These are phyloP conservation scores for Macaca mulatta DNA, from an alignment of 2,113 vertebrate species.

Conservation along the genomic window DNA sequence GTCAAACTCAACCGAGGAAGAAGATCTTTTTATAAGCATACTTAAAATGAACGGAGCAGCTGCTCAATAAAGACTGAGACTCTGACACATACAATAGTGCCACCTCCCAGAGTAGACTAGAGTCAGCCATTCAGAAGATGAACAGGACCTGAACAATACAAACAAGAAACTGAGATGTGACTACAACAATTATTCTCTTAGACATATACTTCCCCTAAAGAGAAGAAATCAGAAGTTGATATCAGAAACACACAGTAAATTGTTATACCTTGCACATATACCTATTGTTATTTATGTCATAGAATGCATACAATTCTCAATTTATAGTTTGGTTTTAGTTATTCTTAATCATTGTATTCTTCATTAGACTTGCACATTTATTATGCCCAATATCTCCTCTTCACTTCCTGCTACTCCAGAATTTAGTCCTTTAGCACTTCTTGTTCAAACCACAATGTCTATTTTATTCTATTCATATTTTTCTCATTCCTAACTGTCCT, in stretches of 20 bases:
- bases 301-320: background rate
- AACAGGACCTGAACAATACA: fast-evolving
- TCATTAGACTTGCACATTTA: background rate
- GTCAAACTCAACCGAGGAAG: background rate
- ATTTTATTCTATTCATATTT: background rate
- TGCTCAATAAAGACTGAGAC: background rate
- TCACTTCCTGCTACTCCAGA: background rate
- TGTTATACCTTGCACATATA: background rate
- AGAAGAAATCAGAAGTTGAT: background rate
- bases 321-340: background rate
- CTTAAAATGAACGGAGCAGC: background rate
- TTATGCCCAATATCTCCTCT: background rate
- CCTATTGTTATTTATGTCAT: background rate
- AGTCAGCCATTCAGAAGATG: background rate
- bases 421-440: background rate
- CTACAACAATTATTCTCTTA: too few relatives aligned
- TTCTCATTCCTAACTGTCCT: background rate
- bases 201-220: background rate
- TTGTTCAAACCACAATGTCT: background rate
- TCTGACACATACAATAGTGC: background rate
- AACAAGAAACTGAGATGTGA: background rate
- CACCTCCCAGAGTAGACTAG: background rate
- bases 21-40: background rate
- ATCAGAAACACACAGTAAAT: background rate
- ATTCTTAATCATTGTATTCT: background rate